Evolutionary conservation across 1,140 invertebrate genomes (phyloP).

Genomic region (Megalopta genalis): DNA sequence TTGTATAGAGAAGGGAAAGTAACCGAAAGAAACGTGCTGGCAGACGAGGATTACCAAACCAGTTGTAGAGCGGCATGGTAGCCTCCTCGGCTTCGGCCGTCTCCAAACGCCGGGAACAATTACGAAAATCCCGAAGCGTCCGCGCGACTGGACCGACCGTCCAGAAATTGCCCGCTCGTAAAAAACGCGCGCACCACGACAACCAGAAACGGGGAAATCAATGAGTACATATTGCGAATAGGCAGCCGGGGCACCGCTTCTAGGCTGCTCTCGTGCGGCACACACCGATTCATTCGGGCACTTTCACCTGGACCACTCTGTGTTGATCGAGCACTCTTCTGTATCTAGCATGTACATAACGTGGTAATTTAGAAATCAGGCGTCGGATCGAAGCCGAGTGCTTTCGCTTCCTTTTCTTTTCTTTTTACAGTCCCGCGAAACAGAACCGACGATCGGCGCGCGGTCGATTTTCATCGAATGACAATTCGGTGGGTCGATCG

Average conservation of each 20-base stretch:
- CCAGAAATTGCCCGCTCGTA: neutral
- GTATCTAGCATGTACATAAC: constrained; percentile 7
- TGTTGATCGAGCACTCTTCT: constrained; percentile 37
- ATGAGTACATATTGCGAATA: constrained; percentile 36
- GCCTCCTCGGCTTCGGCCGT: neutral
- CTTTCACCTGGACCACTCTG: constrained; percentile 50
- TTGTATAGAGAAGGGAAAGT: constrained; percentile 40
- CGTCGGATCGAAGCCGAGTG: neutral
- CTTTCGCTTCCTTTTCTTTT: too few species aligned
- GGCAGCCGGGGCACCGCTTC: constrained; percentile 11
- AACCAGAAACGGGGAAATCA: constrained; percentile 41
- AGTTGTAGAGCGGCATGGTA: neutral
- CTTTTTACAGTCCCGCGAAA: neutral
- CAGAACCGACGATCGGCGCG: neutral
- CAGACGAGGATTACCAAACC: constrained; percentile 18
- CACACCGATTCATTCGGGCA: constrained; percentile 41
- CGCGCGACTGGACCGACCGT: neutral
- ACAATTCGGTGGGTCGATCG: too few species aligned
- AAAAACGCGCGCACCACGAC: neutral
- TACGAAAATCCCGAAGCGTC: neutral
- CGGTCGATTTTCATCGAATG: neutral
- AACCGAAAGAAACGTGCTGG: constrained; percentile 27
- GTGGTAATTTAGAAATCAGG: constrained; percentile 40
- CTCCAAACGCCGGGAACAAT: neutral
- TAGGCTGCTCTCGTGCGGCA: constrained; percentile 53